Base-by-base conservation (phyloP, 2,797 vertebrate species). In the Mus caroli region DNA sequence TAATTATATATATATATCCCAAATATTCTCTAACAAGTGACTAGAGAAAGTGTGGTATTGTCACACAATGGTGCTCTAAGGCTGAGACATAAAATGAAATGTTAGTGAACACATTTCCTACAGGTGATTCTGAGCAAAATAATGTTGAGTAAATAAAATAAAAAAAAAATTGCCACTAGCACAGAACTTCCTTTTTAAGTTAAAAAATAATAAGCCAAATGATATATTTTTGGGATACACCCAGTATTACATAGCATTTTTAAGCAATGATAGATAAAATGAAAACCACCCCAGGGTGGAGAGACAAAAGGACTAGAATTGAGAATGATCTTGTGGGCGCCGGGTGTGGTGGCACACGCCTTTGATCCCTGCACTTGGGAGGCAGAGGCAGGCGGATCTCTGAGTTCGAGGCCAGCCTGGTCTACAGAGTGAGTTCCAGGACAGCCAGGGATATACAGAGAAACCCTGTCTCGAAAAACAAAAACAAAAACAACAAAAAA, bases 171-270 rank as follows among this genome's bases (percentile, higher is more conserved):
- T 40, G 83, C 19, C 60, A 77, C 60, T 78, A 83, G 11, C 34
- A 83, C 28, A 43, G 10, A 77, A 26, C 15, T 11, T 92, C 15
- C 13, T 71, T 83, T 96, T 90, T 52, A 88, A 86, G 22, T 90
- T 94, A 95, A 97, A 96, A 95, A 94, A 88, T 84, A 90, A 88
- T 37, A 84, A 71, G 60, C 6, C 67, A 92, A 64, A 77, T 50
- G 60, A n/a, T 56, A n/a, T 46, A 3, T 52, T 87, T 76, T 90
- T 62, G 80, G 3, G 62, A 40, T 54, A 67, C 3, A 40, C 52
- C 52, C n/a, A 52, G 62, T 67, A 87, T 97, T 93, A 95, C 85
- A 84, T 58, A 43, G 19, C n/a, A 20, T 52, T 90, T 95, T 96
- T 84, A 14, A 19, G 19, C 4, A 92, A 94, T 92, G 76, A 89